Base-by-base conservation (phyloP, 2,113 vertebrate genomes). In the Gallinago paraguaiae region DNA sequence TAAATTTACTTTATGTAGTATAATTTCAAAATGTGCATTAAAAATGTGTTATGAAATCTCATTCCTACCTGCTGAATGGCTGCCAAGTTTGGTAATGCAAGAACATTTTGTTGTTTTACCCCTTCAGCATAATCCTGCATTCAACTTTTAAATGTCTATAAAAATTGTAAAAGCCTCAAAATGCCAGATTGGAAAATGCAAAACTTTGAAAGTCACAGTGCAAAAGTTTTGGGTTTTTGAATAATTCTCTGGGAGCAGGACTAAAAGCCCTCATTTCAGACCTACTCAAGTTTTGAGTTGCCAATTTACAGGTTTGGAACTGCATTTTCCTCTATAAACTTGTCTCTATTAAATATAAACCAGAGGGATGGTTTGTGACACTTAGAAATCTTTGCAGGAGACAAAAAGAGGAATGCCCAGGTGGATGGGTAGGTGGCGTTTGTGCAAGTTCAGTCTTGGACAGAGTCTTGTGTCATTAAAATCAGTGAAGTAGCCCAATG, bases 151-250 rank as follows among this genome's bases (percentile, higher is more conserved):
- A 56, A 81, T 53, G 56, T 74, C 51, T 35, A 86, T 96, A 94
- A 96, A 95, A 93, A 51, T 46, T 39, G 24, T 85, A 90, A 82
- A 81, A 89, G 51, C 46, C 33, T 92, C 60, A 70, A 76, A 88
- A 93, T 20, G 24, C 41, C 63, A 74, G 25, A 81, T n/a, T 90
- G 64, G 45, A 92, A 31, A 68, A 48, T 80, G 69, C 43, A 86
- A 85, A 93, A 88, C 63, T 93, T 95, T 81, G 64, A 90, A 96
- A 94, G 82, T 93, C 92, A 90, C 59, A 71, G n/a, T 63, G 39
- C 56, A 87, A 69, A 33, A 43, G 15, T 70, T 80, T 78, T 28
- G 7, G 5, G 7, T 13, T 86, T 94, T 74, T 74, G 2, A 84
- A n/a, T 86, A 80, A 59, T 9, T 50, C 48, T 64, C 15, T n/a